These are phyloP conservation scores for Fukomys damarensis DNA, from an alignment of 2,113 vertebrate species.

Conservation along the genomic window DNA sequence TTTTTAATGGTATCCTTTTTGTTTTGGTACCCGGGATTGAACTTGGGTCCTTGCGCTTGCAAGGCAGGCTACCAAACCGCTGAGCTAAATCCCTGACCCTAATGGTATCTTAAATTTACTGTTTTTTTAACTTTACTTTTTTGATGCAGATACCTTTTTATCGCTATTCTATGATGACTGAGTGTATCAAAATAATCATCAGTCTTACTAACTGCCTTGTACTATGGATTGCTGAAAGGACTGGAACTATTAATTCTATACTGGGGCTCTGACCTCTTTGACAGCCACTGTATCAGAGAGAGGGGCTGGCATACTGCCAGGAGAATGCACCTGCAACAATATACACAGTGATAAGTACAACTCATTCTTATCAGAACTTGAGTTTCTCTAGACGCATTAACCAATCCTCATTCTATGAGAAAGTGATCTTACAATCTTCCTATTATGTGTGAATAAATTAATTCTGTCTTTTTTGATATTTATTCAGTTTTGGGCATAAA, in stretches of 20 bases:
- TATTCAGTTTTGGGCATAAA: neutral
- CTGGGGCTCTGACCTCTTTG: neutral
- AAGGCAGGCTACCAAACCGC: no score
- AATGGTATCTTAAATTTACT: neutral
- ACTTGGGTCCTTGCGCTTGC: no score
- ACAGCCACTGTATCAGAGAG: neutral
- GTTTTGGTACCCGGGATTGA: no score
- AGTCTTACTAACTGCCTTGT: neutral
- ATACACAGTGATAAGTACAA: neutral
- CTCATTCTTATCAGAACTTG: neutral
- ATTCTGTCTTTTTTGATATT: constrained; percentile 6
- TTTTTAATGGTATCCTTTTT: no score
- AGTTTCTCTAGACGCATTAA: neutral
- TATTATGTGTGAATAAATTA: neutral
- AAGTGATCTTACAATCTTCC: neutral
- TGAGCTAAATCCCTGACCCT: no score
- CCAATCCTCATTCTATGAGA: neutral
- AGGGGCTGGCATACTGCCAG: neutral
- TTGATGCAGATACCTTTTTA: neutral
- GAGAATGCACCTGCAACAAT: neutral
- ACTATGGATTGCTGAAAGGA: neutral
- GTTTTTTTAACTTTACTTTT: neutral
- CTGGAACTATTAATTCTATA: neutral
- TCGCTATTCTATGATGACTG: neutral
- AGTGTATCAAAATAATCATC: constrained; percentile 11